Conservation (phyloP, 2,888 invertebrate species). For the Campopleginae sp. region DNA sequence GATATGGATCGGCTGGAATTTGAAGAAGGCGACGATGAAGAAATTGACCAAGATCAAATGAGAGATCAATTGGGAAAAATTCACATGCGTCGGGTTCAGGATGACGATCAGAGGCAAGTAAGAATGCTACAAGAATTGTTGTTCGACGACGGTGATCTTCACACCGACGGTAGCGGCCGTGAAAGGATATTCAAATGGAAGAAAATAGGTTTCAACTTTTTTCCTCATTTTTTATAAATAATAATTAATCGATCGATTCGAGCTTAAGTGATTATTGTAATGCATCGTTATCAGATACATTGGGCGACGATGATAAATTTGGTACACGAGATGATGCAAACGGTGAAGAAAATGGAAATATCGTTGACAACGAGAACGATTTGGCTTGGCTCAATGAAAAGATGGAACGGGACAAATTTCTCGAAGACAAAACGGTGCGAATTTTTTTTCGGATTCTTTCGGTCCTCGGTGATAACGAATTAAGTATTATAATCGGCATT, state of each 20-base stretch:
- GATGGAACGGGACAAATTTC: slow-evolving; percentile 91
- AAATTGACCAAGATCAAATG: slow-evolving; percentile 92
- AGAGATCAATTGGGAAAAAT: slow-evolving; percentile 92
- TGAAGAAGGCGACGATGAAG: slow-evolving; percentile 94
- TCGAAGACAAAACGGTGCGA: slow-evolving; percentile 86
- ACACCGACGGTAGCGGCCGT: slow-evolving; percentile 90
- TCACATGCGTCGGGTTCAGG: slow-evolving; percentile 94
- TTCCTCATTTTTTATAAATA: too few relatives aligned
- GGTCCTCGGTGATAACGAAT: neutral
- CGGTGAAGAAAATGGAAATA: slow-evolving; percentile 82
- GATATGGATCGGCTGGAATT: slow-evolving; percentile 92
- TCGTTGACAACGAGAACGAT: slow-evolving; percentile 91
- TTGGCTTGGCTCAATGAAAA: slow-evolving; percentile 92
- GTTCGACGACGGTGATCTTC: slow-evolving; percentile 95
- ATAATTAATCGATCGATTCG: neutral
- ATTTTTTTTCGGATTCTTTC: neutral
- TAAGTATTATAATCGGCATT: neutral
- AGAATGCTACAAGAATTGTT: slow-evolving; percentile 93
- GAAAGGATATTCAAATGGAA: slow-evolving; percentile 94
- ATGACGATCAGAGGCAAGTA: slow-evolving; percentile 95
- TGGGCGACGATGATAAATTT: slow-evolving; percentile 82
- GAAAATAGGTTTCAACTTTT: slow-evolving; percentile 87
- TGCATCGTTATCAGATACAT: slow-evolving; percentile 78
- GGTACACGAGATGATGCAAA: slow-evolving; percentile 74
- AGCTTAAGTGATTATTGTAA: slow-evolving; percentile 21